Evolutionary conservation across 2,888 invertebrate genomes (phyloP).

Genomic region (Drosophila lutescens): DNA sequence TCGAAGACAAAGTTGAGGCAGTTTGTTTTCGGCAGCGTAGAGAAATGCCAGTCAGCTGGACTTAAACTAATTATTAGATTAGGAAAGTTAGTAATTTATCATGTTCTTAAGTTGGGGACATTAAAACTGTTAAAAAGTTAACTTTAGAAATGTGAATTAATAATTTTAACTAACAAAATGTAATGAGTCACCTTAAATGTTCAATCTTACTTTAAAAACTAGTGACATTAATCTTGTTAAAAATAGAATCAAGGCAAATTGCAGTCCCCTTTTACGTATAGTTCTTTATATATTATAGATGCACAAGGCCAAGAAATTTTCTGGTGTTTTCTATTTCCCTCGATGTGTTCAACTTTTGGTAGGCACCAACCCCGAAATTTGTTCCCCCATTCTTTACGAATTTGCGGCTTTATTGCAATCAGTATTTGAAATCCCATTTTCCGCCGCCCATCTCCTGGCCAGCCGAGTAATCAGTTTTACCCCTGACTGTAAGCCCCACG

Average conservation of each 20-base stretch:
- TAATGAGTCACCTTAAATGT: background rate
- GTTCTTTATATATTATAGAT: background rate
- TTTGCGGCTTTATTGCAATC: conserved; percentile 10
- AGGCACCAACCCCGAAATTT: background rate
- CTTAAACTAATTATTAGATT: conserved; percentile 50
- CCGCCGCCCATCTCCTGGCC: conserved; percentile 3
- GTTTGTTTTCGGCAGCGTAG: conserved; percentile 13
- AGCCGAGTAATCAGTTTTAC: conserved; percentile 51
- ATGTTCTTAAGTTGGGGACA: background rate
- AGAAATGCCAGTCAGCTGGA: conserved; percentile 33
- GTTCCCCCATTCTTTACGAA: background rate
- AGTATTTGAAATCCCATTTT: conserved; percentile 35
- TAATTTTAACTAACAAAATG: no score
- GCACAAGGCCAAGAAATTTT: background rate
- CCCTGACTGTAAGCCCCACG: conserved; percentile 42
- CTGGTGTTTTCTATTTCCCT: background rate
- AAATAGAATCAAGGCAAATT: background rate
- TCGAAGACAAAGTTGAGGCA: conserved; percentile 19
- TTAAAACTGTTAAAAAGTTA: no score
- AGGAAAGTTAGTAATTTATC: background rate
- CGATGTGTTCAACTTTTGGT: background rate
- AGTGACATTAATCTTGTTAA: background rate
- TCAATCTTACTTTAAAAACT: background rate
- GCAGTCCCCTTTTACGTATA: background rate
- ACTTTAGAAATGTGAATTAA: no score